Evolutionary conservation across 2,888 invertebrate species (phyloP).

Genomic region (Toxonevra muliebris): DNA sequence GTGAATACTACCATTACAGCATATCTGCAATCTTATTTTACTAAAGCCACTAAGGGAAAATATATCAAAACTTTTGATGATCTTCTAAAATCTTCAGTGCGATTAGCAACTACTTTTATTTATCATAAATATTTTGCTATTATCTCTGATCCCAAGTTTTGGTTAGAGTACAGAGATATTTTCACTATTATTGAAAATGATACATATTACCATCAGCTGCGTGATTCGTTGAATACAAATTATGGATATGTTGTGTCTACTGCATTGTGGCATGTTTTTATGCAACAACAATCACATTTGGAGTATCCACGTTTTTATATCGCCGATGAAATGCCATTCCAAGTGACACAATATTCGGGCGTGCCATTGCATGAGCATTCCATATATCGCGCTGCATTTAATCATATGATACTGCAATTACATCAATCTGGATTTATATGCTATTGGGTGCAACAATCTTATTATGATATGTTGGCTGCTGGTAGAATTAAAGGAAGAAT

Average conservation of each 20-base stretch:
- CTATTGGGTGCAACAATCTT: neutral
- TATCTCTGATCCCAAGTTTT: too few species aligned
- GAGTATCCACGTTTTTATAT: neutral
- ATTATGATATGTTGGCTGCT: neutral
- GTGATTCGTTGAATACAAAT: neutral
- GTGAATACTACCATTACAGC: neutral
- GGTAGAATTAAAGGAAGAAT: neutral
- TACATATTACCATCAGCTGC: neutral
- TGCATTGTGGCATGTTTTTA: neutral
- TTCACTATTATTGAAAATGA: neutral
- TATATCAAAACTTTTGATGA: neutral
- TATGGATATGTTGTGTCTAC: neutral
- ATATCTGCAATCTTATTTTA: slow-evolving; percentile 5
- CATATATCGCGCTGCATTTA: neutral
- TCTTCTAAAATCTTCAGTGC: neutral
- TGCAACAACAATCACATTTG: neutral
- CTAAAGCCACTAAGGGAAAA: neutral
- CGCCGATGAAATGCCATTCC: neutral
- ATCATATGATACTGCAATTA: neutral
- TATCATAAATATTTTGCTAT: too few species aligned
- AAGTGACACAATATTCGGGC: neutral
- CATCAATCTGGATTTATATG: neutral
- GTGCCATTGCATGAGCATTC: slow-evolving; percentile 8
- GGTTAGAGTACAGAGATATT: neutral
- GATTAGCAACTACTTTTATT: too few species aligned